These are phyloP conservation scores for Chaenocephalus aceratus DNA, from an alignment of 2,113 vertebrate genomes.

Conservation along the genomic window DNA sequence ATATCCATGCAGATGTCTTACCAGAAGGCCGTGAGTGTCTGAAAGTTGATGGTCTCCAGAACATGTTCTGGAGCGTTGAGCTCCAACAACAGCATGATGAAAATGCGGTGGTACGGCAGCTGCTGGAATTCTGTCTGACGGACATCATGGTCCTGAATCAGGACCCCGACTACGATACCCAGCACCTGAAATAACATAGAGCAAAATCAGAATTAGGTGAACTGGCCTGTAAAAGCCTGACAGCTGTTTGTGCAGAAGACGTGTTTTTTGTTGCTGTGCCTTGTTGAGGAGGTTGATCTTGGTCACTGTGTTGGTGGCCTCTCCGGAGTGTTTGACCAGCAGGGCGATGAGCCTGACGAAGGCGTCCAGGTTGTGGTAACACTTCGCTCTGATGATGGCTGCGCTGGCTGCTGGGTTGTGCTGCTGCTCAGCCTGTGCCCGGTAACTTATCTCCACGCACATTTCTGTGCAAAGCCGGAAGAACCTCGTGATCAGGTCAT, in stretches of 20 bases:
- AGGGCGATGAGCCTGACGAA: slow-evolving; percentile 97
- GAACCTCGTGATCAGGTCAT: slow-evolving; percentile 97
- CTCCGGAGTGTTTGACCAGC: slow-evolving; percentile 98
- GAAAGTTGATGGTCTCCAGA: slow-evolving; percentile 99
- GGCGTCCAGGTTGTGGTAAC: slow-evolving; percentile 98
- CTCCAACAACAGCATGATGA: slow-evolving; percentile 98
- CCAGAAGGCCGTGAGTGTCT: slow-evolving; percentile 99
- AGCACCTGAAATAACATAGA: slow-evolving; percentile 85
- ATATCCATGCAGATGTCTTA: slow-evolving; percentile 61
- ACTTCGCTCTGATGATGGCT: slow-evolving; percentile 98
- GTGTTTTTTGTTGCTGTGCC: slow-evolving; percentile 68
- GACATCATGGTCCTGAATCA: slow-evolving; percentile 98
- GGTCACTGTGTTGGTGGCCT: slow-evolving; percentile 98
- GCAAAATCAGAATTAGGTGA: neutral
- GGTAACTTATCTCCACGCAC: slow-evolving; percentile 99
- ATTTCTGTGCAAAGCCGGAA: slow-evolving; percentile 99
- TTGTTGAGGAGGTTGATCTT: slow-evolving; percentile 99
- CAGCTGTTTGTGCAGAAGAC: neutral
- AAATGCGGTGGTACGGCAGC: slow-evolving; percentile 97
- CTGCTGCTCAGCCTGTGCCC: slow-evolving; percentile 97
- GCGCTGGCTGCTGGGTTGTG: slow-evolving; percentile 97
- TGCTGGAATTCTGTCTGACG: slow-evolving; percentile 99
- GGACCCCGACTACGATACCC: slow-evolving; percentile 97
- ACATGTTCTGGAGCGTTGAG: slow-evolving; percentile 98
- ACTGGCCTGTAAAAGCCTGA: neutral